Evolutionary conservation across 2,113 vertebrate genomes (phyloP), one percentile per base, ranked within the genome.

Genomic region (Jaculus jaculus): DNA sequence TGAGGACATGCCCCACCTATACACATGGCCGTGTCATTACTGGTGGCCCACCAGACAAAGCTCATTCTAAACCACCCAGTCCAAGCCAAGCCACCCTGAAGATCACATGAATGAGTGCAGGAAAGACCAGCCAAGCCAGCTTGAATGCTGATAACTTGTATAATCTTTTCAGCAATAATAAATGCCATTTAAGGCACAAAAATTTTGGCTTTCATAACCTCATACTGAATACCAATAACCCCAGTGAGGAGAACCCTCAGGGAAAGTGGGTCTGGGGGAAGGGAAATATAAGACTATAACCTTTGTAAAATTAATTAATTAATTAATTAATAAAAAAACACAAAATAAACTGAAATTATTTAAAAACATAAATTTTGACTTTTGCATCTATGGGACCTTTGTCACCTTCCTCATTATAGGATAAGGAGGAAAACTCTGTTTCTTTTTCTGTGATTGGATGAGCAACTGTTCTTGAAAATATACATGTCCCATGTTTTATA

Each of bases 151-250:
- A 12, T 17, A 65, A 37, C 7, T 20, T 32, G 84, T 32, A 60
- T 16, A 90, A 12, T 73, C 73, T 88, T 75, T 63, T 34, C 32
- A 90, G 86, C 90, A 90, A 92, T 37, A 42, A 28, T 32, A 65
- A 87, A 34, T 71, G 37, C 61, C 34, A 0, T 93, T 75, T 83
- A 86, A 61, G 61, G 72, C 2, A 6, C 39, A 90, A 34, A 7
- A 26, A 4, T 5, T 69, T 51, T 69, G 51, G 68, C 51, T 26
- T 54, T 54, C 7, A 54, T 54, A 10, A 54, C 32, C 61, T 15
- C 61, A 63, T 21, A 23, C 61, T 54, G 54, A 54, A 54, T 54
- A 54, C 11, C 54, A 54, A 54, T 54, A 12, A 54, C 54, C 54
- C 54, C 54, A 54, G 11, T 54, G 54, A 54, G 54, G 54, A 54